Conservation (phyloP, 2,888 invertebrate genomes). For the Ditylenchus weischeri region DNA sequence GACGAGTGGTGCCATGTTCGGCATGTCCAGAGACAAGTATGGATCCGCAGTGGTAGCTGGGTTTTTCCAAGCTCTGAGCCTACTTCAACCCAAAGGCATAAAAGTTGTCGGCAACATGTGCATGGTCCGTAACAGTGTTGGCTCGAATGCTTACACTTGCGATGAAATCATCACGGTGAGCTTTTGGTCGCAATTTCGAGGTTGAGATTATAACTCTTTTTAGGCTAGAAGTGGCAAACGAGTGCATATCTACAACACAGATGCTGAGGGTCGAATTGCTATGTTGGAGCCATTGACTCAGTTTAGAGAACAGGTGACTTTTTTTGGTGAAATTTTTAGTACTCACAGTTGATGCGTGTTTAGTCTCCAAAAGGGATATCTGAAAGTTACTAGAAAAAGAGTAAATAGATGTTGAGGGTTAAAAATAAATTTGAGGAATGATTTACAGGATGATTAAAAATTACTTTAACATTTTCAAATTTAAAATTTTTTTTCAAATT, state of each 20-base stretch:
- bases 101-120: slow-evolving; percentile 73
- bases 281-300: slow-evolving; percentile 56
- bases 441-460: too few relatives aligned
- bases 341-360: too few relatives aligned
- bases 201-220: slow-evolving; percentile 8
- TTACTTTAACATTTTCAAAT: too few relatives aligned
- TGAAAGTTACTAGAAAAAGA: too few relatives aligned
- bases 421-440: too few relatives aligned
- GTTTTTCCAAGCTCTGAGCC: slow-evolving; percentile 72
- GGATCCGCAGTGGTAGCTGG: slow-evolving; percentile 88
- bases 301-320: slow-evolving; percentile 42
- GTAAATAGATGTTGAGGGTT: too few relatives aligned
- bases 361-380: too few relatives aligned
- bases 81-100: slow-evolving; percentile 50
- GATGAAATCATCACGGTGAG: slow-evolving; percentile 78
- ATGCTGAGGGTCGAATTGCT: slow-evolving; percentile 78
- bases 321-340: not conserved
- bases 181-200: not conserved
- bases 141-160: slow-evolving; percentile 64
- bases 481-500: too few relatives aligned
- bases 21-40: slow-evolving; percentile 90
- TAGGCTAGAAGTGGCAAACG: slow-evolving; percentile 72
- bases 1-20: slow-evolving; percentile 78
- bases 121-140: slow-evolving; percentile 84
- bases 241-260: slow-evolving; percentile 85